These are phyloP conservation scores for Artibeus lituratus DNA, from an alignment of 2,797 vertebrate genomes.

Conservation along the genomic window DNA sequence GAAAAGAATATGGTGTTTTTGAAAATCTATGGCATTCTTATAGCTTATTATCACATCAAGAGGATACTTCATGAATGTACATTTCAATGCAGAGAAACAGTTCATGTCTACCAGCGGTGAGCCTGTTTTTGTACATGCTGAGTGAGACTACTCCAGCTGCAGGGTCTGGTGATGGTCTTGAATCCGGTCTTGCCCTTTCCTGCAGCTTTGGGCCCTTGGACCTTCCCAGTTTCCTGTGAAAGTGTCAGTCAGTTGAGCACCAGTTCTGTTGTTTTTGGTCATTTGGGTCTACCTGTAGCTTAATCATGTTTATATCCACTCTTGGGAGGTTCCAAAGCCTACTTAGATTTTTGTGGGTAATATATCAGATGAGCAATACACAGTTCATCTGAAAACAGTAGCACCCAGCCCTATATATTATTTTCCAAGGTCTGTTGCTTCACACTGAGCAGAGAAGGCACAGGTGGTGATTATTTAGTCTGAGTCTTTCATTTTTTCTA, in stretches of 20 bases:
- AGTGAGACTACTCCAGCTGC: constrained; percentile 65
- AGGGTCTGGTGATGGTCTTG: constrained; percentile 55
- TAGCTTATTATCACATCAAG: constrained; percentile 73
- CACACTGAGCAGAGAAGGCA: constrained; percentile 75
- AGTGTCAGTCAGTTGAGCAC: constrained; percentile 37
- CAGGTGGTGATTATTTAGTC: constrained; percentile 73
- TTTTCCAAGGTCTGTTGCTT: constrained; percentile 76
- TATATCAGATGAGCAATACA: constrained; percentile 80
- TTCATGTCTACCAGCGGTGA: constrained; percentile 76
- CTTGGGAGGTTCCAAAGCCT: constrained; percentile 75
- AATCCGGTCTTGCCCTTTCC: not conserved
- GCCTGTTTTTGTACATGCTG: constrained; percentile 75
- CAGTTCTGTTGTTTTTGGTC: constrained; percentile 58
- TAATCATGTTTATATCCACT: constrained; percentile 54
- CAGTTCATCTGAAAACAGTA: constrained; percentile 77
- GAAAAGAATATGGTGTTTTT: too few species aligned
- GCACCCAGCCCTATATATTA: constrained; percentile 75
- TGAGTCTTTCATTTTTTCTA: constrained; percentile 75
- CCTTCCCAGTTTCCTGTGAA: constrained; percentile 9
- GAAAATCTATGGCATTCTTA: too few species aligned
- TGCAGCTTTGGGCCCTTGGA: constrained; percentile 18
- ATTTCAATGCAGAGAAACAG: constrained; percentile 80
- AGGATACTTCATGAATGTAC: constrained; percentile 82
- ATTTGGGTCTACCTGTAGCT: constrained; percentile 68
- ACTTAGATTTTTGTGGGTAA: constrained; percentile 75